A percentile compares a stretch with the other conserved stretches of the same genome.
phyloP scores from a whole-genome alignment of 2,888 invertebrate species.

The Lasioglossum malachurum region DNA sequence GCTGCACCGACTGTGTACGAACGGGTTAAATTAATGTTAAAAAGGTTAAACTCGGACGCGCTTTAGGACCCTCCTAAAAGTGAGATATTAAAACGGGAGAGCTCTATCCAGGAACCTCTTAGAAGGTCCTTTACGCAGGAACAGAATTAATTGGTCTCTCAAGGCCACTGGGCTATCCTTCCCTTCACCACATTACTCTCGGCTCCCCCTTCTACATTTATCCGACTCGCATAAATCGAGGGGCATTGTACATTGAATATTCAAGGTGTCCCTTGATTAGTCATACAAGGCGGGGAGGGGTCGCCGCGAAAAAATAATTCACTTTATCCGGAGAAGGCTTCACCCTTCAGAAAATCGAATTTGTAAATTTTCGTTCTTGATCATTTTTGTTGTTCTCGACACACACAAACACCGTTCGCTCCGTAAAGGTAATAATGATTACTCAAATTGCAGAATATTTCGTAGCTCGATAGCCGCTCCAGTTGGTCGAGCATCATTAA shows the following conservation, averaged over 20 bases:
- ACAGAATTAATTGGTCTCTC: constrained; percentile 21
- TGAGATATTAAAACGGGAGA: constrained; percentile 8
- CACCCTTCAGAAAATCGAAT: neutral
- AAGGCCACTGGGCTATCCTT: constrained; percentile 6
- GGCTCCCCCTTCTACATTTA: constrained; percentile 9
- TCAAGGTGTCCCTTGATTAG: constrained; percentile 7
- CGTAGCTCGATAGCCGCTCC: neutral
- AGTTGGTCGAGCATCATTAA: neutral
- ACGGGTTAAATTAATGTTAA: neutral
- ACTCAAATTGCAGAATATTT: neutral
- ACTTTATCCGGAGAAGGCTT: neutral
- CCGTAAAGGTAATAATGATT: too few relatives aligned
- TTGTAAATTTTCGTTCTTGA: neutral
- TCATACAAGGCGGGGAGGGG: neutral
- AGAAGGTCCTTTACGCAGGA: constrained; percentile 6
- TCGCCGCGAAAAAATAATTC: neutral
- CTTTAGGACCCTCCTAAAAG: constrained; percentile 5
- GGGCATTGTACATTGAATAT: constrained; percentile 8
- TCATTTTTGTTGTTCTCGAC: neutral
- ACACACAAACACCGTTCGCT: neutral
- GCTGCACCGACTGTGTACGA: neutral
- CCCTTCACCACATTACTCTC: neutral
- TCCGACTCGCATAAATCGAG: constrained; percentile 18
- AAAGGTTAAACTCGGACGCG: constrained; percentile 1
- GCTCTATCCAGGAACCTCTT: constrained; percentile 12